Evolutionary conservation across 2,797 vertebrate species (phyloP).

Genomic region (Tokudaia tokunoshimensis): DNA sequence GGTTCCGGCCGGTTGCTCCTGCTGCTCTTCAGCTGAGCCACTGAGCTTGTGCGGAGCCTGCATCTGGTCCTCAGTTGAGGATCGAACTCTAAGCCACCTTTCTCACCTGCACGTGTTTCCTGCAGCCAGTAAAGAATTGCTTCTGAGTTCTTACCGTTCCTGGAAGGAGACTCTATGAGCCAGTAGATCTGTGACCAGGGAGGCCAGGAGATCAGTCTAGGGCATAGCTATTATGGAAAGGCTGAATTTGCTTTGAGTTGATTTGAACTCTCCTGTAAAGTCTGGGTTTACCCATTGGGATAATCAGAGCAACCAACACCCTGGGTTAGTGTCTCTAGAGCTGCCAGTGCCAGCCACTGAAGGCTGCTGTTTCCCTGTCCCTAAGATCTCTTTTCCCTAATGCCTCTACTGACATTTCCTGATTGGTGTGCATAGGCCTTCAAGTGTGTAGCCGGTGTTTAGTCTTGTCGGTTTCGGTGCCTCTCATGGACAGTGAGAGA

Average conservation of each 20-base stretch:
- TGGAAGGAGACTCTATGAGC: neutral
- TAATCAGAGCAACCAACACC: neutral
- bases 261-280: slow-evolving; percentile 12
- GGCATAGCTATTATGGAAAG: neutral
- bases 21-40: neutral
- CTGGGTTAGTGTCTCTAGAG: neutral
- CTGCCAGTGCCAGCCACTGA: neutral
- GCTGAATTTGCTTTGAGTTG: slow-evolving; percentile 14
- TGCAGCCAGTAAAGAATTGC: neutral
- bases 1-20: neutral
- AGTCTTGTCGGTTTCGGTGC: neutral
- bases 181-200: neutral
- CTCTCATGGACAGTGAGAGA: neutral
- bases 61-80: neutral
- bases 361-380: neutral
- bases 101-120: slow-evolving; percentile 7
- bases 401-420: neutral
- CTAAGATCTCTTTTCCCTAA: neutral
- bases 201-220: neutral
- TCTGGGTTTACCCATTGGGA: slow-evolving; percentile 12
- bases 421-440: neutral
- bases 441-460: neutral
- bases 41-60: neutral
- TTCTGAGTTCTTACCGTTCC: neutral
- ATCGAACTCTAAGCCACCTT: neutral